Evolutionary conservation across 1,140 invertebrate genomes (phyloP), one percentile per base, ranked within the genome.

Genomic region (Drosophila virilis): DNA sequence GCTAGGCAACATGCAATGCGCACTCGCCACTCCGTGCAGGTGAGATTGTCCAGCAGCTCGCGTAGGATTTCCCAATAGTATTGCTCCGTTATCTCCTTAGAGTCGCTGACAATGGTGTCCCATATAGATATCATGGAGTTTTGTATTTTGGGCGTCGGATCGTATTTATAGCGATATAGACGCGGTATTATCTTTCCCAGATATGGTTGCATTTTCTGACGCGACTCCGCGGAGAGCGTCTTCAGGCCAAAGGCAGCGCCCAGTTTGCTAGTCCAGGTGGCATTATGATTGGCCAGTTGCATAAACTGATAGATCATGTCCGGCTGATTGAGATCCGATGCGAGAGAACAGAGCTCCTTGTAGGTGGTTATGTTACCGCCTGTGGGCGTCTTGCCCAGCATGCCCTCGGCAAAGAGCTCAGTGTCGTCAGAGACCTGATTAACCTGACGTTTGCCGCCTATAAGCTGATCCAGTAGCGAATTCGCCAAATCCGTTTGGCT

Each of bases 261-360:
- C 94, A 95, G 95, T 93, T 97, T 97, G 1, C 97, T 98, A 82
- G 97, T 98, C 98, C 98, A 99, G 22, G 97, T 94, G 5, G 97
- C 95, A 93, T 98, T 98, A 85, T 98, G 96, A 94, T 98, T 98
- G 5, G 97, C 97, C 62, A 99, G 93, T 92, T 98, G 96, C 96
- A 99, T 97, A 91, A 99, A 99, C 92, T 97, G 97, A 92, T 99
- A 99, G 68, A 98, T 95, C 46, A 99, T 94, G 92, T 99, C 97
- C 0, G 98, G 98, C 91, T 98, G 97, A 90, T 98, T 98, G 37
- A 99, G 93, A 93, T 98, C 97, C 6, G 97, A 97, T 1, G 97
- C 98, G 10, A 99, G 93, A 0, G 97, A 96, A 93, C 97, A 99
- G 4, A 99, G 94, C 93, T 99, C 98, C 91, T 97, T 97, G 90